Evolutionary conservation across 2,797 vertebrate genomes (phyloP).

Genomic region (Allochrocebus solatus): DNA sequence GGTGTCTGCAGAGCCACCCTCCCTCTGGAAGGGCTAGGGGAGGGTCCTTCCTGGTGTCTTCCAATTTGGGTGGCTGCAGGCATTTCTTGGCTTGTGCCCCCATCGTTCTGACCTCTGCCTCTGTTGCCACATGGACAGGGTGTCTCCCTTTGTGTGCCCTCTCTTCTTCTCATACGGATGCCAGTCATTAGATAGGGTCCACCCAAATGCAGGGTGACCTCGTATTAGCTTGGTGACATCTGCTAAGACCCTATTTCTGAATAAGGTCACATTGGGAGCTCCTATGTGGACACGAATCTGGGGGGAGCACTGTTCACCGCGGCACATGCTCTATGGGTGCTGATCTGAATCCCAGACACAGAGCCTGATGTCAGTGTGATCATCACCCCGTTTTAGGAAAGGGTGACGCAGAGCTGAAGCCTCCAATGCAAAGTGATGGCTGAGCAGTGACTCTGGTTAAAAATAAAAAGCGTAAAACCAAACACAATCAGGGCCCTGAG

Average conservation of each 20-base stretch:
- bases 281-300: fast-evolving
- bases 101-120: fast-evolving
- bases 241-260: not conserved
- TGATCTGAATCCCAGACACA: fast-evolving
- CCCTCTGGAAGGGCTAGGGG: no score
- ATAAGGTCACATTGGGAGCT: no score
- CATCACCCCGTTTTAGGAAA: not conserved
- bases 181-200: not conserved
- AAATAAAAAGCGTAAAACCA: not conserved
- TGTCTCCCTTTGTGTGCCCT: not conserved
- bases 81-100: fast-evolving
- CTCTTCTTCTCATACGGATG: not conserved
- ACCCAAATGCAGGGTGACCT: not conserved
- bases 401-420: not conserved
- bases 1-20: fast-evolving
- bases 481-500: not conserved
- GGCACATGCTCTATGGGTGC: fast-evolving
- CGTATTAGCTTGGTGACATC: not conserved
- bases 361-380: fast-evolving
- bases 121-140: fast-evolving
- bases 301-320: not conserved
- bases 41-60: not conserved
- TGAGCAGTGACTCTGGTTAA: not conserved
- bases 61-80: not conserved
- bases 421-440: not conserved